Conservation (phyloP, 2,113 vertebrate genomes). For the Junco hyemalis region DNA sequence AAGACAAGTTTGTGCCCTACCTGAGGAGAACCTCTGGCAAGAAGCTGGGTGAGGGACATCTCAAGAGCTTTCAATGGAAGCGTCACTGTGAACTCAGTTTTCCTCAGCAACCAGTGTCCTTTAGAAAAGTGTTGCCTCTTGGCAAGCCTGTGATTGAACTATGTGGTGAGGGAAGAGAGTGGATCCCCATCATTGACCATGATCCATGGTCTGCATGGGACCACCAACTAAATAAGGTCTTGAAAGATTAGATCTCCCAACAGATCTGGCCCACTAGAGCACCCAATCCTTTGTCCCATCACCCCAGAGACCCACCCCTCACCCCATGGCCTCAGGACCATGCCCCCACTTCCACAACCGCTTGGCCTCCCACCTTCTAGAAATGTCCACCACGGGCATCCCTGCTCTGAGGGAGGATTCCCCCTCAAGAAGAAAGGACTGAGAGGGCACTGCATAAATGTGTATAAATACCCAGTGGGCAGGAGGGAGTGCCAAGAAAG, state of each 20-base stretch:
- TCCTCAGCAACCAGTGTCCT: background rate
- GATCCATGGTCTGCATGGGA: background rate
- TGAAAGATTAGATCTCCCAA: no score
- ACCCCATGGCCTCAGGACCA: background rate
- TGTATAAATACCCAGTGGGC: background rate
- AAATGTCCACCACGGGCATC: background rate
- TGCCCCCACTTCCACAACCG: fast-evolving
- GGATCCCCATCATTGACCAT: background rate
- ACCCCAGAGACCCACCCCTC: background rate
- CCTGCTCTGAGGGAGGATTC: background rate
- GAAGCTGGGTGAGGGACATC: background rate
- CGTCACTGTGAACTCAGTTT: background rate
- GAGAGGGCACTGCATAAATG: background rate
- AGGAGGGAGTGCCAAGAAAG: background rate
- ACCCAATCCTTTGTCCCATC: background rate
- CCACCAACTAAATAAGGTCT: fast-evolving
- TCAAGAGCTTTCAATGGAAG: background rate
- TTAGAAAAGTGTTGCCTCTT: background rate
- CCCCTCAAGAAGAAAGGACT: background rate
- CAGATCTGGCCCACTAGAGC: background rate
- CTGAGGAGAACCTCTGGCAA: background rate
- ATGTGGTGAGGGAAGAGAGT: fast-evolving
- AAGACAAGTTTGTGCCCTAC: background rate
- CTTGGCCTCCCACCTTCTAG: background rate
- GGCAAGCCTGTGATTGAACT: background rate